Evolutionary conservation across 30 jellyfish, hydroid and myxozoan genomes (phyloP).

Genomic region (Aurelia aurita): DNA sequence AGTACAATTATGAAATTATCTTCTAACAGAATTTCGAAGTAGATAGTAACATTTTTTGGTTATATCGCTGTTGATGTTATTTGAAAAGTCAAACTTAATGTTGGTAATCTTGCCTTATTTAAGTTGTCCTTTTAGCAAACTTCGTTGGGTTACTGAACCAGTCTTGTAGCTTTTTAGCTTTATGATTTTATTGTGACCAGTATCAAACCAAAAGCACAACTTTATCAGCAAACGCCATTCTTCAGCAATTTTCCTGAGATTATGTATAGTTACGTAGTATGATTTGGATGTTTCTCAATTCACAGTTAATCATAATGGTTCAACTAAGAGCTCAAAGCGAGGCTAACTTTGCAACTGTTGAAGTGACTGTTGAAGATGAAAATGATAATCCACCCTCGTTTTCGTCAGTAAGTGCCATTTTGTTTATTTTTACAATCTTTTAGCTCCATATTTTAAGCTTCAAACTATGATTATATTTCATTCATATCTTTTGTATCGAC

Average conservation of each 20-base stretch:
- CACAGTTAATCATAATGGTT: conserved; percentile 51
- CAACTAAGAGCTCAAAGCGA: conserved; percentile 48
- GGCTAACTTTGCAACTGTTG: conserved; percentile 71
- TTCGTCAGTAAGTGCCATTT: conserved; percentile 9
- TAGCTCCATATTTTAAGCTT: too few relatives aligned
- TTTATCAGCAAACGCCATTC: too few relatives aligned
- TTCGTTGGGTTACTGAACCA: too few relatives aligned
- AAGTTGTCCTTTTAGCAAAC: too few relatives aligned
- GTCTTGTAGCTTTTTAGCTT: too few relatives aligned
- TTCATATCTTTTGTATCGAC: too few relatives aligned
- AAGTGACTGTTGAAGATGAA: conserved; percentile 68
- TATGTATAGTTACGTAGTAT: too few relatives aligned
- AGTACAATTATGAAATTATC: not conserved
- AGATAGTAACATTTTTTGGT: not conserved
- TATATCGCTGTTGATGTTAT: not conserved
- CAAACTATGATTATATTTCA: too few relatives aligned
- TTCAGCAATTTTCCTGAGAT: too few relatives aligned
- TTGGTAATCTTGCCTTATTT: too few relatives aligned
- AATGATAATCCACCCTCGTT: conserved; percentile 81
- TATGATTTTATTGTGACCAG: too few relatives aligned
- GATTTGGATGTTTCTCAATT: not conserved
- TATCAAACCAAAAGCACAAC: too few relatives aligned
- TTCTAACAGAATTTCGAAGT: not conserved
- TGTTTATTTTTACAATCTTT: not conserved
- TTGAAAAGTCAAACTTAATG: not conserved